Evolutionary conservation across 2,797 vertebrate species (phyloP).

Genomic region (Centropyge bicolor): DNA sequence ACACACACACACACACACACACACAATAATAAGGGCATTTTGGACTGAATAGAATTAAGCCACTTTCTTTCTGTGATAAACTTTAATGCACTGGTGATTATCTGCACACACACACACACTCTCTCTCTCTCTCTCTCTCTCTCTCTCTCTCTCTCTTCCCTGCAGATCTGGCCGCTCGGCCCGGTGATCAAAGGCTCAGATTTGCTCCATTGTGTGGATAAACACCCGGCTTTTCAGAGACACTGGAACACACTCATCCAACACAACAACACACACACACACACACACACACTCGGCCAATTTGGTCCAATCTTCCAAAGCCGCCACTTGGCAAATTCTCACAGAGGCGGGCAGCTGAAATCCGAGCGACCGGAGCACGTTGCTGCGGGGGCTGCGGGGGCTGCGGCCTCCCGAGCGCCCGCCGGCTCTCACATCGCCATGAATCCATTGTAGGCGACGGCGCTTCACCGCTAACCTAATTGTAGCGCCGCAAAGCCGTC

Average conservation of each 20-base stretch:
- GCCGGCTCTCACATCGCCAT: slow-evolving; percentile 54
- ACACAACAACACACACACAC: slow-evolving; percentile 48
- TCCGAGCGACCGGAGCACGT: slow-evolving; percentile 52
- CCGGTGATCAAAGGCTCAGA: slow-evolving; percentile 81
- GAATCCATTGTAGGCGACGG: slow-evolving; percentile 55
- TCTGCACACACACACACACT: slow-evolving; percentile 10
- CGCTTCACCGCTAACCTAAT: slow-evolving; percentile 56
- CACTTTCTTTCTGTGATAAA: slow-evolving; percentile 50
- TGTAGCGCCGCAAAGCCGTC: slow-evolving; percentile 44
- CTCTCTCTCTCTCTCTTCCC: slow-evolving; percentile 60
- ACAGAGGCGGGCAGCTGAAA: slow-evolving; percentile 51
- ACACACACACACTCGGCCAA: slow-evolving; percentile 61
- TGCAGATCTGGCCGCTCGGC: slow-evolving; percentile 68
- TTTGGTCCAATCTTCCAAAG: slow-evolving; percentile 79
- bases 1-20: not conserved
- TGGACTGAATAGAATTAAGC: slow-evolving; percentile 45
- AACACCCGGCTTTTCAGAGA: slow-evolving; percentile 72
- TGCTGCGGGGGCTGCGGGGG: slow-evolving; percentile 43
- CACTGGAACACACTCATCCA: slow-evolving; percentile 67
- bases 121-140: no score
- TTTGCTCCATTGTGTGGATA: slow-evolving; percentile 82
- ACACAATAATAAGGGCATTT: slow-evolving; percentile 29
- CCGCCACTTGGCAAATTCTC: slow-evolving; percentile 66
- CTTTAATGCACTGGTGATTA: slow-evolving; percentile 53
- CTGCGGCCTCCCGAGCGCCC: slow-evolving; percentile 45